Evolutionary conservation across 2,797 vertebrate genomes (phyloP), one percentile per base, ranked within the genome.

Genomic region (Pantherophis vulpinus): DNA sequence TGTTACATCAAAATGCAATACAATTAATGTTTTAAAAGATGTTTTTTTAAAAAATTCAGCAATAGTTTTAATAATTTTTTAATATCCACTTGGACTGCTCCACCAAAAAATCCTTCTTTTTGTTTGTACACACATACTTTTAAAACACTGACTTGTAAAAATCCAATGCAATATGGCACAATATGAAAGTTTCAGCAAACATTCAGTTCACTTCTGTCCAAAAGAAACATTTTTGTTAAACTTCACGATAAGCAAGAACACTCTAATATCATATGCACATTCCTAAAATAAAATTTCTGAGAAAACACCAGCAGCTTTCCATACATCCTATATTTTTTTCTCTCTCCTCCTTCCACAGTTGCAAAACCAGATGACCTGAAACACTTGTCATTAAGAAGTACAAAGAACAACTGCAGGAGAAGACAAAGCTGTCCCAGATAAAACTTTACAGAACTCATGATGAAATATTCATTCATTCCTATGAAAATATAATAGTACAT

Each of bases 401-500:
- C 92, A 25, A 88, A 89, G 58, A 91, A 92, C 63, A 58, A 93
- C 92, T 94, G 87, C 89, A 59, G 58, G 11, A 0, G 86, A 70
- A 96, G 87, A 93, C 37, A 92, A 6, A 66, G 89, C 87, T 95
- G 61, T 90, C 92, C 94, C 59, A 86, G 87, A 37, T 93, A 97
- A 97, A 97, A 96, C 95, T 97, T 97, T 94, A 92, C 91, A 42
- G 61, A 96, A 95, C 88, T 94, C 59, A 89, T 70, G 87, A 94
- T 96, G 83, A 97, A 97, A 96, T 92, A 96, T 95, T 87, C 90
- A 95, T 93, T 92, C 96, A 27, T 1, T 1, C 94, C 92, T 87
- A 93, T 10, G 91, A 97, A 96, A 96, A 92, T 92, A 92, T 87
- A 94, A 93, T 89, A 87, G 87, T 88, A 94, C 83, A 93, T 94